phyloP scores from a whole-genome alignment of 2,797 vertebrate genomes.

The Enteromius thamalakanensis region DNA sequence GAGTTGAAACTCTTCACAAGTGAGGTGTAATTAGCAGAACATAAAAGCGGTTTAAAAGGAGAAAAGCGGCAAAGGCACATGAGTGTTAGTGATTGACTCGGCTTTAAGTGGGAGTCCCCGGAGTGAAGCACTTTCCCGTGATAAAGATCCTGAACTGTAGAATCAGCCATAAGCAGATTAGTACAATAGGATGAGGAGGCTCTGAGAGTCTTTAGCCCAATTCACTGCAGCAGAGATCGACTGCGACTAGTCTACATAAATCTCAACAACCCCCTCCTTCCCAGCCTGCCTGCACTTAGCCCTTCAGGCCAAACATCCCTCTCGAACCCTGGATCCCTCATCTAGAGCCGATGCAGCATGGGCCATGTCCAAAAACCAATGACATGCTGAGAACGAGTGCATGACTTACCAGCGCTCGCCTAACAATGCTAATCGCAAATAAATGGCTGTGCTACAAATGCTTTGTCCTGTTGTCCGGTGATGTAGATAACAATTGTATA shows the following conservation, averaged over 20 bases:
- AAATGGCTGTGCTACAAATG: conserved; percentile 25
- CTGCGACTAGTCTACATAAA: conserved; percentile 53
- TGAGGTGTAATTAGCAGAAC: conserved; percentile 1
- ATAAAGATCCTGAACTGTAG: conserved; percentile 72
- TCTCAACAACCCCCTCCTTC: conserved; percentile 23
- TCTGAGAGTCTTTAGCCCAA: conserved; percentile 74
- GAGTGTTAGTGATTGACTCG: conserved; percentile 55
- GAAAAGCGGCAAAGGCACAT: conserved; percentile 16
- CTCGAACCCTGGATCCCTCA: conserved; percentile 21
- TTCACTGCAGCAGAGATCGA: conserved; percentile 60
- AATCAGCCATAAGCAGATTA: conserved; percentile 80
- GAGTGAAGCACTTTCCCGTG: conserved; percentile 69
- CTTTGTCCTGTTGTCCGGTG: conserved; percentile 35
- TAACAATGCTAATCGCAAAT: conserved; percentile 5
- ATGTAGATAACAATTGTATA: conserved; percentile 47
- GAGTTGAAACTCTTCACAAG: not conserved
- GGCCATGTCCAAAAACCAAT: conserved; percentile 30
- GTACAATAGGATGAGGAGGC: conserved; percentile 80
- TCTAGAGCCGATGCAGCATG: not conserved
- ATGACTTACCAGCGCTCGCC: conserved; percentile 15
- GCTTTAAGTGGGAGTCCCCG: conserved; percentile 67
- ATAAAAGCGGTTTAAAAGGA: conserved; percentile 23
- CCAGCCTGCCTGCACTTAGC: conserved; percentile 18
- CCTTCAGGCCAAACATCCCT: conserved; percentile 45
- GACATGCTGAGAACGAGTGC: conserved; percentile 13